Evolutionary conservation across 2,113 vertebrate genomes (phyloP).

Genomic region (Opisthocomus hoazin): DNA sequence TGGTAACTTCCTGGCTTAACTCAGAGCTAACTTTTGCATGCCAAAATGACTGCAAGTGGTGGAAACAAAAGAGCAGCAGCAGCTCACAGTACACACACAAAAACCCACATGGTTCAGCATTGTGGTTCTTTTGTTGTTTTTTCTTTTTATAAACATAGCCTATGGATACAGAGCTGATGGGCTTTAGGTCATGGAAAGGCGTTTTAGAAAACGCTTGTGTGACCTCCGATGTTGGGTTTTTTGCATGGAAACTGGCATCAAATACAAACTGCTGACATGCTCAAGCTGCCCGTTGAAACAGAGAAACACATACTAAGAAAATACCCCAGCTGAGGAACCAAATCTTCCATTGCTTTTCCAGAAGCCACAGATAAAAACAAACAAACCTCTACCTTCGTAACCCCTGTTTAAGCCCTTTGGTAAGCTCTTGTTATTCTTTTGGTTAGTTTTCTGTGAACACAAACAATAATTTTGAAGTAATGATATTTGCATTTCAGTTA

Average conservation of each 20-base stretch:
- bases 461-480: neutral
- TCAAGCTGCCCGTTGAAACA: neutral
- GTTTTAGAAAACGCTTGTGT: neutral
- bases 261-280: neutral
- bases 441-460: neutral
- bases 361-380: neutral
- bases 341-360: neutral
- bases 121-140: neutral
- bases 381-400: neutral
- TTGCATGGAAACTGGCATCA: neutral
- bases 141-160: neutral
- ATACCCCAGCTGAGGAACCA: neutral
- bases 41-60: neutral
- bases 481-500: neutral
- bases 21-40: neutral
- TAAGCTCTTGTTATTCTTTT: neutral
- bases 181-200: neutral
- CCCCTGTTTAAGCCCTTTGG: neutral
- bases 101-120: accelerated
- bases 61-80: neutral
- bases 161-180: neutral
- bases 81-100: neutral
- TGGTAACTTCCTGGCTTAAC: neutral
- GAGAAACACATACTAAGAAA: neutral
- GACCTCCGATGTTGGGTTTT: accelerated